Base-by-base conservation (phyloP, 2,888 invertebrate genomes). In the Merodon equestris region DNA sequence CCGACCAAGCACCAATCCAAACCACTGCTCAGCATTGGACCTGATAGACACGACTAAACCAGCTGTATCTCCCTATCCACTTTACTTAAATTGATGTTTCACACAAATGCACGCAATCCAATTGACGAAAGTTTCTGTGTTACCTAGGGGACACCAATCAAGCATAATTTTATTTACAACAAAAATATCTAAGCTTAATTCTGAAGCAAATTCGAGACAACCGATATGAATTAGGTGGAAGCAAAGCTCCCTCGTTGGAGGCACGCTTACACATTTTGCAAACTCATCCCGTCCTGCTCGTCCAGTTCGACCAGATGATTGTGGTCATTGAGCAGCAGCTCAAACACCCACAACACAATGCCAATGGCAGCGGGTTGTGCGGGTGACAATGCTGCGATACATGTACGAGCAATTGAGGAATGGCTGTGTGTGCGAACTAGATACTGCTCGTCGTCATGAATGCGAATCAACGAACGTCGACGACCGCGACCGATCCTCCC, bases 41-140 rank as follows among this genome's bases (percentile, higher is more conserved):
- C 27, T 4, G 27, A 27, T 17, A 44, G 66, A 66, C 48, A 51
- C 50, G 44, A 34, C 40, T 45, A 60, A 71, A 54, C 64, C 54
- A 10, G 7, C 27, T n/a, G 5, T 36, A 58, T 47, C 58, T 60
- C 51, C 40, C 42, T 10, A 40, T 19, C 53, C 53, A 58, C 40
- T 10, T n/a, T 3, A 9, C 51, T 13, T 19, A 56, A 66, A 61
- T 72, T 76, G 57, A 60, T 72, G 57, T 15, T 17, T 47, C 51
- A 54, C 18, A 18, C 38, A 56, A 71, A 54, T 64, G 56, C 73
- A 77, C 67, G 77, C 77, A 77, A 77, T 67, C 66, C 77, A 73
- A 77, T 73, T 70, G 19, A 67, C 42, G 12, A 60, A 27, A 27
- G 27, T 27, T 27, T 27, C 27, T 7, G 3, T 27, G 3, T 27